Evolutionary conservation across 2,797 vertebrate genomes (phyloP), one percentile per base, ranked within the genome.

Genomic region (Anguilla obscura): DNA sequence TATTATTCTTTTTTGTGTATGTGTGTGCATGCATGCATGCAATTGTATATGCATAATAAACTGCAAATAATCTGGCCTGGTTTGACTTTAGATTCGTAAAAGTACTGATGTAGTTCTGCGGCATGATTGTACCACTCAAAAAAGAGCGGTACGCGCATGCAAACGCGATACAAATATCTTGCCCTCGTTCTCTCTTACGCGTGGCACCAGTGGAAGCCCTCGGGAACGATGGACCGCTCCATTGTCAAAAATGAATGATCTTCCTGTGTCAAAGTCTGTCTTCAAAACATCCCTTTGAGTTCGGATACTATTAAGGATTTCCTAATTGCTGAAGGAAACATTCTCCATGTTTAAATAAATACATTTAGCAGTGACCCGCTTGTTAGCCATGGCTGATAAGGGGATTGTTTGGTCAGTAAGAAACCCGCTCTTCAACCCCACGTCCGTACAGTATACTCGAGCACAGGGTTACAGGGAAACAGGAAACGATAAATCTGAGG

Each of bases 401-500:
- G 92, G 94, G 93, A 93, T 93, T 95, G 92, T 94, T 96, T 95
- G 95, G 95, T 96, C 95, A 95, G 93, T 94, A 94, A 87, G 94
- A 94, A 36, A 36, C 74, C 74, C 33, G 30, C 74, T 95, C 94
- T 88, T 89, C 87, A 71, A 80, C 86, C 84, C 24, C 45, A 54
- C 8, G 30, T 48, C 56, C 93, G 95, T 96, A 97, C 96, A 97
- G 96, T 97, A 97, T 94, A 82, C 93, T 91, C 90, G 93, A 93
- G 91, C 91, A 88, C 95, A 95, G 94, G 92, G 93, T 94, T 95
- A 95, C 95, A 96, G 96, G 95, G 96, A 97, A 96, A 96, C 97
- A 97, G 97, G 97, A 97, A 97, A 96, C 95, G 96, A 97, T 97
- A 97, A 97, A 97, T 97, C 97, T 97, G 95, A 97, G 96, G 96